Evolutionary conservation across 2,797 vertebrate species (phyloP), one percentile per base, ranked within the genome.

Genomic region (Otolemur crassicaudatus): DNA sequence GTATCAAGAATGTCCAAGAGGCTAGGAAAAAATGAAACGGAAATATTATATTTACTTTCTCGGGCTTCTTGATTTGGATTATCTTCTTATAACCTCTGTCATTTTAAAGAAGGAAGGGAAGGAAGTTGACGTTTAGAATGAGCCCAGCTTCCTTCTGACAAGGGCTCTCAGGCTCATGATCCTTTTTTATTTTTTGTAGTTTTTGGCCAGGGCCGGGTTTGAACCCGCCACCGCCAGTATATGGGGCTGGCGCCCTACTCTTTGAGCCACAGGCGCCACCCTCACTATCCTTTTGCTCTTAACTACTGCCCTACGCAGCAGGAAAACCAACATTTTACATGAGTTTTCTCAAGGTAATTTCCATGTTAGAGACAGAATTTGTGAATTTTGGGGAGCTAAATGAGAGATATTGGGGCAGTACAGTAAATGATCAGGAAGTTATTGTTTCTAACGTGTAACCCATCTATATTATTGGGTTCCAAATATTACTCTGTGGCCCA

Each of bases 1-100:
- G 70, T 92, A 88, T 93, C 96, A 96, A 95, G 86, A 76, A 65
- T 84, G 67, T 91, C 96, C 86, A 53, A 60, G 80, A 84, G 91
- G 67, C 73, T 72, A 46, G 86, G 1, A 8, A 72, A 93, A 97
- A 95, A 67, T 80, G 95, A 77, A 94, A 94, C 87, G 83, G 97
- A 96, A 96, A 91, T 94, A 85, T 67, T 93, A 10, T 80, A 92
- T 97, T 96, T 92, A 61, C 86, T 96, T 70, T 89, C 88, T 80
- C 37, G 65, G 82, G 43, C 65, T 73, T 67, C 83, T 97, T 34
- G 1, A 84, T 92, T 84, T 88, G 77, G 93, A 91, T 97, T 88
- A 94, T 85, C 89, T 76, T 46, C 86, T 89, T 67, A 72, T 87
- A 93, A 93, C 95, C 91, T 60, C 85, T 40, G 89, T 94, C 96